Evolutionary conservation across 2,888 invertebrate species (phyloP).

Genomic region (Dugesia japonica): DNA sequence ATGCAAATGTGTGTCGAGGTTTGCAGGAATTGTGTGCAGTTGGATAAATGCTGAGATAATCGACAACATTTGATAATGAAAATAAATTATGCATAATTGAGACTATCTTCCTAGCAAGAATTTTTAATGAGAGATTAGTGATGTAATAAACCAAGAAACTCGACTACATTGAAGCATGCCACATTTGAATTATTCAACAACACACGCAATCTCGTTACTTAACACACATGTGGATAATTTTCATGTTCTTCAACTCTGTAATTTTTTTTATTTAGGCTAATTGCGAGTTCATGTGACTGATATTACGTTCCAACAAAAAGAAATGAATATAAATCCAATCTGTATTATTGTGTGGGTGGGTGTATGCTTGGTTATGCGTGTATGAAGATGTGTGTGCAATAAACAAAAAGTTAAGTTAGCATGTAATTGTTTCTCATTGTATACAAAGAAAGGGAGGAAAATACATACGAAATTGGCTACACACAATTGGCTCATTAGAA

Average conservation of each 20-base stretch:
- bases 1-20: too few relatives aligned
- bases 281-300: slow-evolving; percentile 20
- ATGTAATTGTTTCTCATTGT: neutral
- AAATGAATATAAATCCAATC: neutral
- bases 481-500: slow-evolving; percentile 13
- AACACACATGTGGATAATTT: slow-evolving; percentile 13
- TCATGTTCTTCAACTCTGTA: slow-evolving; percentile 14
- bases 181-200: neutral
- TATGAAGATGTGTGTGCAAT: neutral
- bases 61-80: slow-evolving; percentile 9
- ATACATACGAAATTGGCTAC: neutral
- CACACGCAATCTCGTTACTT: neutral
- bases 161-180: neutral
- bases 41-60: neutral
- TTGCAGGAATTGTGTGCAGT: neutral
- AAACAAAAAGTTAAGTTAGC: neutral
- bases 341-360: neutral
- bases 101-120: neutral
- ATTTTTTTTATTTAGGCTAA: slow-evolving; percentile 5
- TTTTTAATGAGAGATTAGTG: slow-evolving; percentile 6
- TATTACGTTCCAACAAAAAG: slow-evolving; percentile 4
- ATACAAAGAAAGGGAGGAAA: neutral
- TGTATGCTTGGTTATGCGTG: neutral
- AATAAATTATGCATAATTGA: slow-evolving; percentile 20
- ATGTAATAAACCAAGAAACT: neutral